Percentiles rank a stretch among this genome's conserved stretches.
phyloP scores from a whole-genome alignment of 2,888 invertebrate species.

The Druceiella hillmani region DNA sequence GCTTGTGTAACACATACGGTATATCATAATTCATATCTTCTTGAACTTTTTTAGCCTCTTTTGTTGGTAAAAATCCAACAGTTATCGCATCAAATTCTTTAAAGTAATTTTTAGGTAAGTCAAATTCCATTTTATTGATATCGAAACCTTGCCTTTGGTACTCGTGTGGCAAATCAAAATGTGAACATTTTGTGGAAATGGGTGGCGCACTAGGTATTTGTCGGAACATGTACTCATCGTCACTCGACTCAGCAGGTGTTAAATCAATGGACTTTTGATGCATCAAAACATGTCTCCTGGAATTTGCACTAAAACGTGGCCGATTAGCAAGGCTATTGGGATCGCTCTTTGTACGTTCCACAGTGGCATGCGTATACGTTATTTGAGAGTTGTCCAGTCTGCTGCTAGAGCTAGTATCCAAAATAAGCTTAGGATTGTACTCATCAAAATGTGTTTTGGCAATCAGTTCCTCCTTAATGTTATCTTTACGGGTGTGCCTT shows the following conservation, averaged over 20 bases:
- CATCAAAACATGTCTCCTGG: slow-evolving; percentile 73
- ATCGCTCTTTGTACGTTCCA: slow-evolving; percentile 82
- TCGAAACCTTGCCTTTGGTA: slow-evolving; percentile 39
- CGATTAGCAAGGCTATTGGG: slow-evolving; percentile 73
- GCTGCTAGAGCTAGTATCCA: slow-evolving; percentile 51
- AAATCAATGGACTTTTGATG: slow-evolving; percentile 83
- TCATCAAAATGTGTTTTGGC: slow-evolving; percentile 63
- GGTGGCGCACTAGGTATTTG: slow-evolving; percentile 70
- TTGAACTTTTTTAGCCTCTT: slow-evolving; percentile 43
- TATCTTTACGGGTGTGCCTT: slow-evolving; percentile 47
- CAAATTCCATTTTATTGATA: slow-evolving; percentile 60
- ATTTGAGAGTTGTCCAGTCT: slow-evolving; percentile 47
- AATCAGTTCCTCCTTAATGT: slow-evolving; percentile 57
- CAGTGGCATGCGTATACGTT: slow-evolving; percentile 63
- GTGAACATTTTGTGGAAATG: slow-evolving; percentile 65
- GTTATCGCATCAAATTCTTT: slow-evolving; percentile 59
- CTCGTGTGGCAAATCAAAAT: slow-evolving; percentile 59
- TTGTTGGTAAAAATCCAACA: slow-evolving; percentile 46
- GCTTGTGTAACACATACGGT: slow-evolving; percentile 78
- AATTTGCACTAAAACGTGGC: slow-evolving; percentile 65
- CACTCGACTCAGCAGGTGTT: slow-evolving; percentile 80
- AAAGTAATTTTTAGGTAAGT: slow-evolving; percentile 68
- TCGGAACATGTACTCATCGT: slow-evolving; percentile 73
- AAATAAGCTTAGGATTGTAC: slow-evolving; percentile 64
- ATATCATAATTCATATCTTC: slow-evolving; percentile 63